Percentiles rank a stretch among this genome's conserved stretches.
Conservation (phyloP, 2,797 vertebrate genomes). For the Glossophaga mutica region DNA sequence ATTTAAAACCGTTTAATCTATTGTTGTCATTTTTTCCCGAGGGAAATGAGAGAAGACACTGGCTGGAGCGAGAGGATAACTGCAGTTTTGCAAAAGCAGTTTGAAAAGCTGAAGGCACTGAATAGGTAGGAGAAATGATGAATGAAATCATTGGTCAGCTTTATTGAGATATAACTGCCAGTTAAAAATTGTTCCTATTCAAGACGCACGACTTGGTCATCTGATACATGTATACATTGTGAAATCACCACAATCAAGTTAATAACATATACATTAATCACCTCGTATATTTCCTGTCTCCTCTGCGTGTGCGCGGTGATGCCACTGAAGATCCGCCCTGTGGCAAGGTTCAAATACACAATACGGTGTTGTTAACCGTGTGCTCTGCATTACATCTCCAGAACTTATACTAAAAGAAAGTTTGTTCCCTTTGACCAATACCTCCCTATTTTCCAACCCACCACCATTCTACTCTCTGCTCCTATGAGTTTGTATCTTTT, state of each 20-base stretch:
- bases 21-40: background rate
- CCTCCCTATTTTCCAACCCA: background rate
- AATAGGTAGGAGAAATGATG: background rate
- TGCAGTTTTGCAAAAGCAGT: background rate
- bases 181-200: background rate
- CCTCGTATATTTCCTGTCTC: background rate
- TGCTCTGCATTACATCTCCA: background rate
- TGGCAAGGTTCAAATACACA: background rate
- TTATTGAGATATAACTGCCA: background rate
- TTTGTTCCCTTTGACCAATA: background rate
- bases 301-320: background rate
- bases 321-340: background rate
- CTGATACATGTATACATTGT: background rate
- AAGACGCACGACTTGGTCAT: background rate
- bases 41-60: background rate
- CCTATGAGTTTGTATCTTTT: background rate
- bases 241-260: background rate
- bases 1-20: background rate
- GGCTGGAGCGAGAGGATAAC: background rate
- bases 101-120: background rate
- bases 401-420: background rate
- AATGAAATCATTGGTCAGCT: background rate
- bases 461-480: background rate
- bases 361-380: background rate
- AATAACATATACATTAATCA: background rate